Percentiles rank a stretch among this genome's conserved stretches.
Conservation (phyloP, 2,888 invertebrate species). For the Pandemis cinnamomeana region DNA sequence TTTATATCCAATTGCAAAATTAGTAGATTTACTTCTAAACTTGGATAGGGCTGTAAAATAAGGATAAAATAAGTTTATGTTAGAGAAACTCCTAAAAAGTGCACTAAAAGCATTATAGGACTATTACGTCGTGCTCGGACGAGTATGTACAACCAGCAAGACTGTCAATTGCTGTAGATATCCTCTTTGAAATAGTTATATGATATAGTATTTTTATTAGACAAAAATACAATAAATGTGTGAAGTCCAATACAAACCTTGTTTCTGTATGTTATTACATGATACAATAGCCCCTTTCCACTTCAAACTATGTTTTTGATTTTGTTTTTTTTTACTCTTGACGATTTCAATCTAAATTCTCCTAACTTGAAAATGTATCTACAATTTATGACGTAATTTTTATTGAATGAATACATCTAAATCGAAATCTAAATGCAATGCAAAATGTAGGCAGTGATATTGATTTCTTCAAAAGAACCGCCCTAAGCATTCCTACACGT, state of each 20-base stretch:
- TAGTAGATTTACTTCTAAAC: slow-evolving; percentile 61
- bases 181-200: slow-evolving; percentile 78
- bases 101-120: slow-evolving; percentile 65
- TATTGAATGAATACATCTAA: too few species aligned
- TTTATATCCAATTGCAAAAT: slow-evolving; percentile 66
- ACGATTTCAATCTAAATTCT: too few species aligned
- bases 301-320: too few species aligned
- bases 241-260: slow-evolving; percentile 73
- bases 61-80: slow-evolving; percentile 65
- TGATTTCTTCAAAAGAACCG: too few species aligned
- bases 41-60: slow-evolving; percentile 76
- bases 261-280: slow-evolving; percentile 46
- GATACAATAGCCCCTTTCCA: neutral
- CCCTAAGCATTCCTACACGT: too few species aligned
- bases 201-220: slow-evolving; percentile 84
- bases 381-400: too few species aligned
- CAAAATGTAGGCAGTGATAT: too few species aligned
- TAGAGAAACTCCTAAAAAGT: slow-evolving; percentile 57
- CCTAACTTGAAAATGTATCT: too few species aligned
- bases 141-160: slow-evolving; percentile 79
- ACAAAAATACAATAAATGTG: slow-evolving; percentile 85
- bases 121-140: slow-evolving; percentile 67
- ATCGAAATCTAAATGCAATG: too few species aligned
- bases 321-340: too few species aligned
- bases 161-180: slow-evolving; percentile 84